These are phyloP conservation scores for Agrotis exclamationis DNA, from an alignment of 2,888 invertebrate genomes.

Conservation along the genomic window DNA sequence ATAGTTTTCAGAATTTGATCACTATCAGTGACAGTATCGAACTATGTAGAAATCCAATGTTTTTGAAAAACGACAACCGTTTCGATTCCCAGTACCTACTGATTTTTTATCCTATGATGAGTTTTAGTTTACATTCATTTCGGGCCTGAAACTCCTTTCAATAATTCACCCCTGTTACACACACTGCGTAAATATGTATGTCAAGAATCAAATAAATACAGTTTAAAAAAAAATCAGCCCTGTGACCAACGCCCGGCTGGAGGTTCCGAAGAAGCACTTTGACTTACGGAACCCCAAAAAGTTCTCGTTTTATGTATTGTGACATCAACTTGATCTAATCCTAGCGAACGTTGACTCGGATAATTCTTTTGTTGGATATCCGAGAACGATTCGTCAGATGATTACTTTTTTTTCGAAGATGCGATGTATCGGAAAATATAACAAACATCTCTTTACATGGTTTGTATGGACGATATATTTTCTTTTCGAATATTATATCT, in stretches of 20 bases:
- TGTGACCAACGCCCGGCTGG: not conserved
- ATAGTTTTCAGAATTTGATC: too few species aligned
- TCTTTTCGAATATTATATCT: not conserved
- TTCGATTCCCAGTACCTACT: too few species aligned
- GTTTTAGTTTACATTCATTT: too few species aligned
- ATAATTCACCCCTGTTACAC: too few species aligned
- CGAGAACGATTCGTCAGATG: constrained; percentile 14
- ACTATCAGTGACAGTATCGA: too few species aligned
- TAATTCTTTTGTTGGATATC: constrained; percentile 47
- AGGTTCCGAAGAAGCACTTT: too few species aligned
- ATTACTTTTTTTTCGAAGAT: constrained; percentile 49
- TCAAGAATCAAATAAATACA: not conserved
- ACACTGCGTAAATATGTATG: too few species aligned
- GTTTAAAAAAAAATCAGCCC: not conserved
- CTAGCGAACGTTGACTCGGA: constrained; percentile 13
- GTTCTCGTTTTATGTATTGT: constrained; percentile 21
- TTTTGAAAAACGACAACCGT: too few species aligned
- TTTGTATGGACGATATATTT: not conserved
- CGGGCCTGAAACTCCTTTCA: too few species aligned
- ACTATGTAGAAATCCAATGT: too few species aligned
- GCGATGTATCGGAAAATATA: constrained; percentile 26
- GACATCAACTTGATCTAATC: constrained; percentile 36
- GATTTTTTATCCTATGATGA: too few species aligned
- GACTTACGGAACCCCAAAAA: constrained; percentile 8
- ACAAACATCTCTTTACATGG: constrained; percentile 9